Percentiles rank a stretch among this genome's conserved stretches.
Conservation (phyloP, 2,113 vertebrate genomes). For the Beaufortia kweichowensis region DNA sequence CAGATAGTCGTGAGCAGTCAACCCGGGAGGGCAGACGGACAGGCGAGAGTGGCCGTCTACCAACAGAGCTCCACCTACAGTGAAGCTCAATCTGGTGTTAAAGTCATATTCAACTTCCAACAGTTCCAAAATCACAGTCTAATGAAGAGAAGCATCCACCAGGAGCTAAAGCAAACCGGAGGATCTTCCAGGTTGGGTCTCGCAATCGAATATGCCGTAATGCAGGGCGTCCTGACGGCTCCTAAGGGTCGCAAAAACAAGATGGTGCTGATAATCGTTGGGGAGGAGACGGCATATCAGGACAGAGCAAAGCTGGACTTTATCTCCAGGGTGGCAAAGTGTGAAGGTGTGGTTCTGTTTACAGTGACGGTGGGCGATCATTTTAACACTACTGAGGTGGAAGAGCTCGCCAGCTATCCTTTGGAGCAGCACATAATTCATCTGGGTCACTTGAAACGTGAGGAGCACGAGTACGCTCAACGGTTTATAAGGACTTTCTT, state of each 20-base stretch:
- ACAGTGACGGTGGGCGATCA: constrained; percentile 71
- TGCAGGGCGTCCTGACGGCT: constrained; percentile 70
- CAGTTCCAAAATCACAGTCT: constrained; percentile 52
- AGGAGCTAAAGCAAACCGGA: constrained; percentile 65
- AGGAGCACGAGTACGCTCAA: constrained; percentile 71
- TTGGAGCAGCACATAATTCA: constrained; percentile 78
- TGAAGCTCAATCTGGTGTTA: constrained; percentile 53
- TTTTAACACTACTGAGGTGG: constrained; percentile 66
- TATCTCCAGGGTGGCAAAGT: constrained; percentile 75
- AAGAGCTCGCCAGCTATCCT: constrained; percentile 74
- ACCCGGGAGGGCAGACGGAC: constrained; percentile 41
- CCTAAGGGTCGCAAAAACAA: constrained; percentile 62
- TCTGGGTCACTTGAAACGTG: constrained; percentile 59
- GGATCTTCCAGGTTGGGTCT: constrained; percentile 72
- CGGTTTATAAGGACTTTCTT: constrained; percentile 80
- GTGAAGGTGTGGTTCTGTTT: constrained; percentile 80
- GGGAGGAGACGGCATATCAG: constrained; percentile 69
- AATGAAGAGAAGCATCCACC: constrained; percentile 75
- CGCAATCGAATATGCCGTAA: constrained; percentile 75
- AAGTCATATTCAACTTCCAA: constrained; percentile 75
- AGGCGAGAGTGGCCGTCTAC: constrained; percentile 75
- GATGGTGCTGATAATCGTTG: constrained; percentile 75
- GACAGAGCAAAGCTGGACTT: constrained; percentile 73
- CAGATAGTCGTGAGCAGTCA: constrained; percentile 72
- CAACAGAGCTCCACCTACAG: constrained; percentile 71